Conservation (phyloP, 2,797 vertebrate genomes). For the Potorous gilbertii region DNA sequence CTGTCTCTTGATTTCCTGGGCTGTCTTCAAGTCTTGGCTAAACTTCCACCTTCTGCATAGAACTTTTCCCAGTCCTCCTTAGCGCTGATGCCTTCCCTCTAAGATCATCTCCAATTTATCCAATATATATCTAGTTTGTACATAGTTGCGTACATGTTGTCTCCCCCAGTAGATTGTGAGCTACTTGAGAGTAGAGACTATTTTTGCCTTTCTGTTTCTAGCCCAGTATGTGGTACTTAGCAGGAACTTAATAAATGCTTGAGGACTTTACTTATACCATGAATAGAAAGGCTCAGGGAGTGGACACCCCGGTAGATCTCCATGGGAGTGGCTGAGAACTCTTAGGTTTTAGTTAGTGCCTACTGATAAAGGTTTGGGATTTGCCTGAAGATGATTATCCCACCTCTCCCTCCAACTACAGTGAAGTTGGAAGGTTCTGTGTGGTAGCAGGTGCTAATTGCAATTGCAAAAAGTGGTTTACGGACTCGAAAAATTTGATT, state of each 20-base stretch:
- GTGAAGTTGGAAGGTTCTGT: background rate
- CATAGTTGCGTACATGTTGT: background rate
- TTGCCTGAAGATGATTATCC: background rate
- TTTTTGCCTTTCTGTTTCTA: background rate
- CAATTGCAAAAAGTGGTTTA: background rate
- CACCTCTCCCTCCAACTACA: background rate
- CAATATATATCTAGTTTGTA: background rate
- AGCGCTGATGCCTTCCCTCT: background rate
- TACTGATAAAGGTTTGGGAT: background rate
- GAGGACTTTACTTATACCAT: background rate
- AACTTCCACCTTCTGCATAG: background rate
- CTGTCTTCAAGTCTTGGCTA: background rate
- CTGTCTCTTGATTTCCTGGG: background rate
- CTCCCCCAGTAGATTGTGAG: background rate
- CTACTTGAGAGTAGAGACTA: background rate
- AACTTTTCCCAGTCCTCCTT: background rate
- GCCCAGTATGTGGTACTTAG: background rate
- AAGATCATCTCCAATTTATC: background rate
- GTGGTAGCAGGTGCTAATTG: background rate
- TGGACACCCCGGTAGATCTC: background rate
- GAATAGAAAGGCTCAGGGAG: background rate
- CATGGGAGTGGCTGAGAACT: background rate
- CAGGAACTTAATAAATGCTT: background rate
- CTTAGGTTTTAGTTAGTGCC: background rate
- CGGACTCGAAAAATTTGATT: background rate